phyloP scores from a whole-genome alignment of 2,888 invertebrate species.

The Drosophila nr. fundita region DNA sequence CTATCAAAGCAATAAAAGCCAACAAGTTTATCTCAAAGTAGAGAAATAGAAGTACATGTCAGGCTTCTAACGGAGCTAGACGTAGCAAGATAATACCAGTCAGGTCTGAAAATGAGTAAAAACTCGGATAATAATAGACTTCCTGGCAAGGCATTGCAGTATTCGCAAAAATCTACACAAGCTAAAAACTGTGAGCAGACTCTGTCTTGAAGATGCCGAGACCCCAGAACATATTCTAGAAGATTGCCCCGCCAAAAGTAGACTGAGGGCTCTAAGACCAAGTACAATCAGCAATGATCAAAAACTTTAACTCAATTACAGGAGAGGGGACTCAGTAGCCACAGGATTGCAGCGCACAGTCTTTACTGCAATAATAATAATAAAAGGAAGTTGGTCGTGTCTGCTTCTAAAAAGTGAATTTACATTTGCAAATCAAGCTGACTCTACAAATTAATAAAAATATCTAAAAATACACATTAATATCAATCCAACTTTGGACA shows the following conservation, averaged over 20 bases:
- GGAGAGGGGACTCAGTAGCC: background rate
- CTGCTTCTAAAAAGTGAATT: background rate
- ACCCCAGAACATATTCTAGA: background rate
- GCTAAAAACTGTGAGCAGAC: background rate
- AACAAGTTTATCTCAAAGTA: background rate
- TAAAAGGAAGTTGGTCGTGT: background rate
- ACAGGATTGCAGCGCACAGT: background rate
- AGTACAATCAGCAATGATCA: background rate
- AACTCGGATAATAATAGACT: background rate
- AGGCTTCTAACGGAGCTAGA: background rate
- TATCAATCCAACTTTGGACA: background rate
- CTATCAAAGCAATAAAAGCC: background rate
- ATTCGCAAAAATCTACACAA: background rate
- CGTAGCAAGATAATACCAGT: background rate
- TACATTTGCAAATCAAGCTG: background rate
- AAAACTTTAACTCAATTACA: background rate
- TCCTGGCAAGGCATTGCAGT: background rate
- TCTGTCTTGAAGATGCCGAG: background rate
- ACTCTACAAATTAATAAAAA: background rate
- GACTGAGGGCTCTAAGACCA: background rate
- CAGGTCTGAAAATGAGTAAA: background rate
- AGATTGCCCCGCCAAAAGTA: background rate
- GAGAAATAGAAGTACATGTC: background rate
- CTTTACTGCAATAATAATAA: background rate
- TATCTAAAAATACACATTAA: background rate